A percentile compares a stretch with the other conserved stretches of the same genome.
phyloP scores from a whole-genome alignment of 2,888 invertebrate species.

The Unio delphinus region DNA sequence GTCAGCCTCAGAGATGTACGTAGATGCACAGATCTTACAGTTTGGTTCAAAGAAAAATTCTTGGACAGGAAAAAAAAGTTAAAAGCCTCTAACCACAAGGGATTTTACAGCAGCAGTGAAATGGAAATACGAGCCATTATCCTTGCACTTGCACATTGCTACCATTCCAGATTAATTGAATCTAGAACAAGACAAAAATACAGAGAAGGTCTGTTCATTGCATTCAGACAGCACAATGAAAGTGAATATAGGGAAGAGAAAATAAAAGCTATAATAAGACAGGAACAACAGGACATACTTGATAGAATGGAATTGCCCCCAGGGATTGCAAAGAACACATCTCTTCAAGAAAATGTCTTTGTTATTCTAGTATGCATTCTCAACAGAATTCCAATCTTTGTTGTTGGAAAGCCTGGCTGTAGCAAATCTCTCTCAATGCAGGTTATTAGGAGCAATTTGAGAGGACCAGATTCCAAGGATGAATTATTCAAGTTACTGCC shows the following conservation, averaged over 20 bases:
- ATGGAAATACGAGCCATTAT: conserved; percentile 6
- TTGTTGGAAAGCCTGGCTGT: conserved; percentile 56
- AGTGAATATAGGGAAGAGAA: conserved; percentile 4
- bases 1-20: conserved; percentile 34
- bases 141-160: conserved; percentile 12
- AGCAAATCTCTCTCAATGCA: conserved; percentile 55
- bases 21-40: conserved; percentile 16
- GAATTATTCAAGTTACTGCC: conserved; percentile 39
- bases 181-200: conserved; percentile 6
- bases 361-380: conserved; percentile 49
- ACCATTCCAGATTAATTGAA: conserved; percentile 12
- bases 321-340: conserved; percentile 48
- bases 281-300: conserved; percentile 42
- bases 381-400: conserved; percentile 48
- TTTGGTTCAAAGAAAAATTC: conserved; percentile 20
- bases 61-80: conserved; percentile 4
- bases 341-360: conserved; percentile 53
- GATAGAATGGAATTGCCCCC: conserved; percentile 44
- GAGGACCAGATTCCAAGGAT: conserved; percentile 50
- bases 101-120: not conserved
- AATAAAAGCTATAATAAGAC: conserved; percentile 25
- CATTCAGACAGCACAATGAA: not conserved
- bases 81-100: too few relatives aligned
- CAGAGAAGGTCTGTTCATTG: not conserved
- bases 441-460: conserved; percentile 44